Evolutionary conservation across 2,113 vertebrate species (phyloP), one percentile per base, ranked within the genome.

Genomic region (Motacilla alba): DNA sequence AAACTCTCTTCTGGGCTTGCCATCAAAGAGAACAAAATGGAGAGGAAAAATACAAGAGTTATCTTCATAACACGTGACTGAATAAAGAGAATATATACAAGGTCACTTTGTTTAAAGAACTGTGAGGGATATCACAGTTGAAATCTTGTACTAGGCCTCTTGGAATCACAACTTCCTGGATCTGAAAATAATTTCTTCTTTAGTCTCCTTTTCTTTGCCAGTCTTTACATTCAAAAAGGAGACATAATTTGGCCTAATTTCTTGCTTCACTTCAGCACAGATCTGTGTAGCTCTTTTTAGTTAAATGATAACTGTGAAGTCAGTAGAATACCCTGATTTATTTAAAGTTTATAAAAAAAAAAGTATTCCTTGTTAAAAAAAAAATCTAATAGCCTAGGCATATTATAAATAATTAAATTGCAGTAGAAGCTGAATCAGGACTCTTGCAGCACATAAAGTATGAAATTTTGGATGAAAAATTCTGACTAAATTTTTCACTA

Each of bases 1-100:
- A 92, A 96, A 93, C 56, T 74, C 33, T 90, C 53, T 88, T 89
- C 90, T 89, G 76, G 83, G 44, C 86, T 92, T 92, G 49, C 49
- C 77, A 90, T 82, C 83, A 94, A 95, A 95, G 76, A 89, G 62
- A 90, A 94, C 20, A 92, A 78, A 92, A 86, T 58, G 26, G 20
- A 92, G 21, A 83, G 9, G 14, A 88, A 93, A 93, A 83, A 87
- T 30, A 60, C 0, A 4, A 64, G 41, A 53, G 5, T 17, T 64
- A 76, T 53, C 44, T 81, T 72, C 49, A 73, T 66, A 87, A 95
- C 37, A 90, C 92, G 96, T 58, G 18, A 60, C 41, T 17, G 31
- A 78, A 56, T 46, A 75, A 93, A 64, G 56, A 74, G 41, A 93
- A 92, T 58, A 88, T 44, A 86, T 23, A 68, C 76, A 44, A 70